Percentiles rank a stretch among this genome's conserved stretches.
These are phyloP conservation scores for Ladona fulva DNA, from an alignment of 1,140 invertebrate species.

Conservation along the genomic window DNA sequence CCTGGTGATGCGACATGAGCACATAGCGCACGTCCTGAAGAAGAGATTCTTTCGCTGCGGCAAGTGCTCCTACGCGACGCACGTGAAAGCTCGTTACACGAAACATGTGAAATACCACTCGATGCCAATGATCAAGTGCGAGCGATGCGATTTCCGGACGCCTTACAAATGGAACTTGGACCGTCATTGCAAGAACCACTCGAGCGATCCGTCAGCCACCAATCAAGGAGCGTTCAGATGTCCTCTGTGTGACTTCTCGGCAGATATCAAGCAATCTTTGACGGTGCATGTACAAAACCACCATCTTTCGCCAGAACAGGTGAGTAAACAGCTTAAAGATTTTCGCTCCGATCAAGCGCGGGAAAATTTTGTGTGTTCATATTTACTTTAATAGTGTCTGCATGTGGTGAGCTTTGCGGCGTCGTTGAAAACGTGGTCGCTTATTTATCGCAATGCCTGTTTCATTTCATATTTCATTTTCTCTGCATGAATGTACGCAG, in stretches of 20 bases:
- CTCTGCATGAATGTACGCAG: no score
- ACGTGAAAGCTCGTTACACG: constrained; percentile 79
- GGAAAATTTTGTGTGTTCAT: no score
- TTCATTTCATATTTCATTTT: no score
- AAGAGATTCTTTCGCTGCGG: constrained; percentile 68
- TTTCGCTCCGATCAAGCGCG: no score
- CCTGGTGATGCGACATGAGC: constrained; percentile 39
- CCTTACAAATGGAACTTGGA: constrained; percentile 91
- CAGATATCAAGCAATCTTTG: constrained; percentile 84
- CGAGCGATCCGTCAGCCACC: constrained; percentile 40
- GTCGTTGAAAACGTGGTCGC: no score
- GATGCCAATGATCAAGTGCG: constrained; percentile 88
- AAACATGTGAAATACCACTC: constrained; percentile 92
- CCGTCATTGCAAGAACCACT: constrained; percentile 84
- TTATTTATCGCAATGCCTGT: no score
- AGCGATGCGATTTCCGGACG: constrained; percentile 84
- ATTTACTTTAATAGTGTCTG: no score
- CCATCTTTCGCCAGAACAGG: constrained; percentile 57
- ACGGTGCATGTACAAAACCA: constrained; percentile 87
- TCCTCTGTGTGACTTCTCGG: constrained; percentile 80
- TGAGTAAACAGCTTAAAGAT: neutral
- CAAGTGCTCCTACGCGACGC: constrained; percentile 83
- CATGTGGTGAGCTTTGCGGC: no score
- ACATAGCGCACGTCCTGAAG: constrained; percentile 35
- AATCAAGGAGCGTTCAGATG: constrained; percentile 64